Percentiles rank a stretch among this genome's conserved stretches.
These are phyloP conservation scores for Odontamblyopus rebecca DNA, from an alignment of 2,797 vertebrate genomes.

Conservation along the genomic window DNA sequence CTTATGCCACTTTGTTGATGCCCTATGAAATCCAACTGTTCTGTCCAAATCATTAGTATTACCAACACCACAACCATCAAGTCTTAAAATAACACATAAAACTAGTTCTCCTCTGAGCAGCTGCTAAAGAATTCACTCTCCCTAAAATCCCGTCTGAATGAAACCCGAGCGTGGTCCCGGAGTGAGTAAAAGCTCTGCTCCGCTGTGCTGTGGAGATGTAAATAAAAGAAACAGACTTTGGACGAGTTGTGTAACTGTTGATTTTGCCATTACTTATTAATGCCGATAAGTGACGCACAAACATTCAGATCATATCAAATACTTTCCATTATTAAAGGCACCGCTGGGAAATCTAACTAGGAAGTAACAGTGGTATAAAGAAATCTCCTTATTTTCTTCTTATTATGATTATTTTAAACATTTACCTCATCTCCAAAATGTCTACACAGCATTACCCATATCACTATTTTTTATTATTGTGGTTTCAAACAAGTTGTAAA, in stretches of 20 bases:
- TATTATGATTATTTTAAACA: too few relatives aligned
- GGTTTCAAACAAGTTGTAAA: too few relatives aligned
- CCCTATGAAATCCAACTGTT: neutral
- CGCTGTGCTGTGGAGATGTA: neutral
- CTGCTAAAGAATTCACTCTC: neutral
- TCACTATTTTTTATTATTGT: too few relatives aligned
- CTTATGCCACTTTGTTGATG: too few relatives aligned
- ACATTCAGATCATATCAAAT: neutral
- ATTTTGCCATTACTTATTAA: neutral
- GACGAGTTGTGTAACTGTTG: neutral
- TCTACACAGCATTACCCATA: too few relatives aligned
- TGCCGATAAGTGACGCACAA: neutral
- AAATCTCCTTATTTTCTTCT: too few relatives aligned
- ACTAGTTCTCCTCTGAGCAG: neutral
- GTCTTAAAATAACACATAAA: neutral
- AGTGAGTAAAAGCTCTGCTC: conserved; percentile 3
- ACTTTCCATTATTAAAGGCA: neutral
- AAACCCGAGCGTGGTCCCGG: conserved; percentile 5
- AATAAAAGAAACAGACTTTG: neutral
- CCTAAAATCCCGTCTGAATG: neutral
- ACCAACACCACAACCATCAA: neutral
- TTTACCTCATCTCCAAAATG: too few relatives aligned
- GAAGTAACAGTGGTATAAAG: too few relatives aligned
- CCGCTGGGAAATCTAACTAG: neutral
- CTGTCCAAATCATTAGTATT: neutral